These are phyloP conservation scores for Drosophila gaucha DNA, from an alignment of 2,888 invertebrate genomes.

Conservation along the genomic window DNA sequence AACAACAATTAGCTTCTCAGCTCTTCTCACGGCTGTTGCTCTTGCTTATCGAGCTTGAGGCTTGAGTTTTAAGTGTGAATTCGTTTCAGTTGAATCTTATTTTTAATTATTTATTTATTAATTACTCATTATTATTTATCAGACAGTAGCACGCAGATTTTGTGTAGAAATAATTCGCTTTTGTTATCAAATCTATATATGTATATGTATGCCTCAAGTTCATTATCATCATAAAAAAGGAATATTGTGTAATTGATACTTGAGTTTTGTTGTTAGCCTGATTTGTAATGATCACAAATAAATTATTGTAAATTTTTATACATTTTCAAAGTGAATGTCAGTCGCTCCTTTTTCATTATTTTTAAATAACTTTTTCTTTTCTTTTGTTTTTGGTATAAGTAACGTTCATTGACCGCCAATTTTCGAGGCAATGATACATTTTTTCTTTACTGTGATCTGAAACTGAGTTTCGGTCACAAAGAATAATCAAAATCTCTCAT, in stretches of 20 bases:
- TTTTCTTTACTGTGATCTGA: constrained; percentile 30
- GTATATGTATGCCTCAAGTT: constrained; percentile 65
- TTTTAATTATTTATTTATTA: constrained; percentile 67
- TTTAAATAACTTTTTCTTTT: constrained; percentile 9
- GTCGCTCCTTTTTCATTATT: constrained; percentile 21
- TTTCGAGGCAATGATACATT: constrained; percentile 59
- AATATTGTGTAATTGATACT: constrained; percentile 58
- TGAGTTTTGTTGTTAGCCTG: constrained; percentile 29
- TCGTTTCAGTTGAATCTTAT: constrained; percentile 27
- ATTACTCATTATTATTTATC: constrained; percentile 59
- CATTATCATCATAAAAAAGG: constrained; percentile 76
- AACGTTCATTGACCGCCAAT: constrained; percentile 65
- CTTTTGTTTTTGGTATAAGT: constrained; percentile 30
- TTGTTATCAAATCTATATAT: constrained; percentile 72
- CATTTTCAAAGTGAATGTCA: constrained; percentile 65
- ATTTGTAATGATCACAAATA: constrained; percentile 42
- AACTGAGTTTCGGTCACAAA: constrained; percentile 38
- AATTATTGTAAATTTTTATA: constrained; percentile 39
- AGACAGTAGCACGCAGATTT: constrained; percentile 39
- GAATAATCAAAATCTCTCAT: constrained; percentile 24
- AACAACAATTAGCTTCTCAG: constrained; percentile 67
- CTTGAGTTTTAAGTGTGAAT: background rate
- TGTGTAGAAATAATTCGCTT: constrained; percentile 33
- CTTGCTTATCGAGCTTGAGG: constrained; percentile 22
- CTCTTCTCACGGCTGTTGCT: constrained; percentile 51